Conservation (phyloP, 2,797 vertebrate species). For the Knipowitschia caucasica region DNA sequence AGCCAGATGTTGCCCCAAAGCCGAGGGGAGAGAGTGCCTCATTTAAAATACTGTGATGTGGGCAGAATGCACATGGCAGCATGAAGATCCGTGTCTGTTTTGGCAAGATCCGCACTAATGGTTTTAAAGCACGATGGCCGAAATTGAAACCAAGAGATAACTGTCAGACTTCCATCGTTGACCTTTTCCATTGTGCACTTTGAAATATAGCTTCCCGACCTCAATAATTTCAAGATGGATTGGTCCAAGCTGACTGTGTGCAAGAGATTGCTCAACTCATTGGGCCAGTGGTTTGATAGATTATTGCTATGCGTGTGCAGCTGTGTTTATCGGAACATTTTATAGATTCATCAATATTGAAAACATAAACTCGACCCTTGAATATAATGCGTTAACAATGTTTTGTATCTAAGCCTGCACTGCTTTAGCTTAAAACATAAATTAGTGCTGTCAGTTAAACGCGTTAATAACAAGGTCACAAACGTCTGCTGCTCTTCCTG, state of each 20-base stretch:
- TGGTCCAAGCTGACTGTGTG: conserved; percentile 30
- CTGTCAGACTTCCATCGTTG: conserved; percentile 39
- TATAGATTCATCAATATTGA: conserved; percentile 26
- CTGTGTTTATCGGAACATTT: conserved; percentile 51
- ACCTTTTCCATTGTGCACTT: conserved; percentile 39
- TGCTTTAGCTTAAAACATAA: too few relatives aligned
- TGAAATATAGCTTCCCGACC: conserved; percentile 43
- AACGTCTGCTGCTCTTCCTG: too few relatives aligned
- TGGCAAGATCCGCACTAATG: conserved; percentile 40
- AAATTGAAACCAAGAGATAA: conserved; percentile 56
- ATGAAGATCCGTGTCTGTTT: conserved; percentile 40
- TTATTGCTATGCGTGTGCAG: conserved; percentile 49
- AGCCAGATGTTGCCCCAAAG: conserved; percentile 67
- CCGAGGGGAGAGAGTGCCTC: conserved; percentile 35
- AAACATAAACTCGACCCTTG: conserved; percentile 11
- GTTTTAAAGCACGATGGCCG: conserved; percentile 48
- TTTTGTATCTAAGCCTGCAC: too few relatives aligned
- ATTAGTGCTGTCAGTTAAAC: too few relatives aligned
- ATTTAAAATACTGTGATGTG: conserved; percentile 66
- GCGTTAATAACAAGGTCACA: too few relatives aligned
- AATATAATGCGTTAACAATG: too few relatives aligned
- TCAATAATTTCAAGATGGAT: conserved; percentile 31
- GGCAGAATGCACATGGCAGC: conserved; percentile 42
- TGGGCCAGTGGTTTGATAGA: conserved; percentile 29
- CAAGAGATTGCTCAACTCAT: conserved; percentile 39